Evolutionary conservation across 2,113 vertebrate genomes (phyloP).

Genomic region (Capreolus pygargus): DNA sequence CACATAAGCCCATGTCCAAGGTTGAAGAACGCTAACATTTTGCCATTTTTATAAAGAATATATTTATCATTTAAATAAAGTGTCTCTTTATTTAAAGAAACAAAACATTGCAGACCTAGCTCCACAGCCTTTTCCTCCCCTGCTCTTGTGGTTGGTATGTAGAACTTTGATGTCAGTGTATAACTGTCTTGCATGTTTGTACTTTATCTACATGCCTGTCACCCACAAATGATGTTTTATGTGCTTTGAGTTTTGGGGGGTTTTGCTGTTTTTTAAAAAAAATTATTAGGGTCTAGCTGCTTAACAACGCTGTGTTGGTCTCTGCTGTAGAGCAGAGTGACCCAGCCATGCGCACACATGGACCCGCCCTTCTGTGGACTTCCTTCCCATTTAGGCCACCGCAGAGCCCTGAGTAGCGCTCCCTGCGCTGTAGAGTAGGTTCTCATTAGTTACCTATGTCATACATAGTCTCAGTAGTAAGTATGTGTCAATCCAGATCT

Average conservation of each 20-base stretch:
- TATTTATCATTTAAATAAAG: not conserved
- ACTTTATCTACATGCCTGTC: not conserved
- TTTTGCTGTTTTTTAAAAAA: not conserved
- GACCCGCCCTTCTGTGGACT: not conserved
- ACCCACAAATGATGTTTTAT: not conserved
- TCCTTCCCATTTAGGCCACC: not conserved
- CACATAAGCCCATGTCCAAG: not conserved
- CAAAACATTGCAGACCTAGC: not conserved
- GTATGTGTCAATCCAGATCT: not conserved
- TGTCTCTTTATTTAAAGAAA: constrained; percentile 1
- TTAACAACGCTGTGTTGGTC: not conserved
- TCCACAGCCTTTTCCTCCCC: not conserved
- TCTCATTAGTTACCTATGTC: not conserved
- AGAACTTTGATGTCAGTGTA: not conserved
- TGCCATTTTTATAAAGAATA: not conserved
- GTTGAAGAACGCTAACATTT: not conserved
- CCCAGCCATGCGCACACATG: not conserved
- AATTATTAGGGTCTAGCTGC: not conserved
- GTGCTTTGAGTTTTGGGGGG: not conserved
- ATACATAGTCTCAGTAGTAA: not conserved
- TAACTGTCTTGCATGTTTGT: not conserved
- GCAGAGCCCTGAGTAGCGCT: not conserved
- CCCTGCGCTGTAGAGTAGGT: not conserved
- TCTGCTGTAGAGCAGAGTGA: not conserved
- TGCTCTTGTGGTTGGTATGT: not conserved